A percentile compares a stretch with the other conserved stretches of the same genome.
Conservation (phyloP, 1,140 invertebrate genomes). For the Bursaphelenchus mucronatus region DNA sequence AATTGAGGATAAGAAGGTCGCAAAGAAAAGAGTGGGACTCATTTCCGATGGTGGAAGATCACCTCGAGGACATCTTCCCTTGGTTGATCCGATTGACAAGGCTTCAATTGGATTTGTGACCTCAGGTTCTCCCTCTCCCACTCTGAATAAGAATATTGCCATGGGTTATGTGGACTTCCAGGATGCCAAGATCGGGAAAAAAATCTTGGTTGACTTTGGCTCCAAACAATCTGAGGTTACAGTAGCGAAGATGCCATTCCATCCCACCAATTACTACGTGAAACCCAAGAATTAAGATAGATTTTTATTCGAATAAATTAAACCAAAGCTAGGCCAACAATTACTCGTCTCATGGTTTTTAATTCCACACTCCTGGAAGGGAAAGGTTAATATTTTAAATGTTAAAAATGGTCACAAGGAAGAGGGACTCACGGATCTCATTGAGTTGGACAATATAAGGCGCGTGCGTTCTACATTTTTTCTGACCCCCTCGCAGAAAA, state of each 20-base stretch:
- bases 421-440: no score
- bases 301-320: constrained; percentile 8
- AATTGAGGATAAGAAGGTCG: constrained; percentile 68
- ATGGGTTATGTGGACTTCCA: constrained; percentile 83
- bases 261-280: constrained; percentile 35
- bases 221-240: constrained; percentile 59
- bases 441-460: no score
- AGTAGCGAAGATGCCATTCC: constrained; percentile 42
- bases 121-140: constrained; percentile 91
- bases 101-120: constrained; percentile 77
- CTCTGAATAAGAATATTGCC: constrained; percentile 77
- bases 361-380: no score
- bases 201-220: constrained; percentile 66
- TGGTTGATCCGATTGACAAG: constrained; percentile 65
- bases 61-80: constrained; percentile 66
- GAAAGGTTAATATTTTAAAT: no score
- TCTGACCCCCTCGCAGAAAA: no score
- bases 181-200: constrained; percentile 64
- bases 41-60: constrained; percentile 69
- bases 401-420: no score
- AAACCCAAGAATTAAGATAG: neutral
- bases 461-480: no score
- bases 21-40: constrained; percentile 70
- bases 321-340: neutral
- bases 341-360: no score